Evolutionary conservation across 1,140 invertebrate species (phyloP), one percentile per base, ranked within the genome.

Genomic region (Daktulosphaira vitifoliae): DNA sequence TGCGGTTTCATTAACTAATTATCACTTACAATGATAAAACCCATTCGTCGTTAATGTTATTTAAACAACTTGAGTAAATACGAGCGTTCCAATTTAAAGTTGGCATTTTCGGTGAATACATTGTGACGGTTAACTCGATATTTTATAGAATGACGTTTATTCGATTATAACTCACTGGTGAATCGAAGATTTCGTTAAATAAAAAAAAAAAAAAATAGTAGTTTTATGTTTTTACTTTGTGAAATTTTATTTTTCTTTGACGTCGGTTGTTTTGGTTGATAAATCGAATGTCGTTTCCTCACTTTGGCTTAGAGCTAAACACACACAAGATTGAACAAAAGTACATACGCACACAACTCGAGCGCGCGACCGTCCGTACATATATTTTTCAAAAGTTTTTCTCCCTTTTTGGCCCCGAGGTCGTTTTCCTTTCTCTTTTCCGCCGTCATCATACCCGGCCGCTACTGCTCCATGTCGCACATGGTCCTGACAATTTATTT

Each of bases 221-320:
- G n/a, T n/a, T 33, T 6, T 33, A 33, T 33, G 5, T 33, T 33
- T 33, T 33, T 33, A 6, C 11, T 33, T 33, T 33, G 29, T 33
- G 25, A 62, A 62, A 62, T 62, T 62, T 62, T 62, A 29, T 42
- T 62, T 62, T 62, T 39, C 39, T 62, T 62, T 62, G 56, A 62
- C 42, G 46, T 46, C 56, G 56, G 42, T 46, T 46, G 38, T 62
- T 62, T 42, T 42, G 56, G 56, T 25, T 62, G 56, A 62, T 62
- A 62, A 62, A 62, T 62, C 56, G 56, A 62, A 62, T 46, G 42
- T 4, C 22, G 53, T n/a, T 4, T 9, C 37, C 16, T 42, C 39
- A 15, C 11, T 3, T 3, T 15, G 20, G 23, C 56, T 42, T 46
- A 3, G 42, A 25, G 56, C 56, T 15, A 48, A 48, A 33, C 18